Conservation (phyloP, 2,797 vertebrate genomes). For the Falco biarmicus region DNA sequence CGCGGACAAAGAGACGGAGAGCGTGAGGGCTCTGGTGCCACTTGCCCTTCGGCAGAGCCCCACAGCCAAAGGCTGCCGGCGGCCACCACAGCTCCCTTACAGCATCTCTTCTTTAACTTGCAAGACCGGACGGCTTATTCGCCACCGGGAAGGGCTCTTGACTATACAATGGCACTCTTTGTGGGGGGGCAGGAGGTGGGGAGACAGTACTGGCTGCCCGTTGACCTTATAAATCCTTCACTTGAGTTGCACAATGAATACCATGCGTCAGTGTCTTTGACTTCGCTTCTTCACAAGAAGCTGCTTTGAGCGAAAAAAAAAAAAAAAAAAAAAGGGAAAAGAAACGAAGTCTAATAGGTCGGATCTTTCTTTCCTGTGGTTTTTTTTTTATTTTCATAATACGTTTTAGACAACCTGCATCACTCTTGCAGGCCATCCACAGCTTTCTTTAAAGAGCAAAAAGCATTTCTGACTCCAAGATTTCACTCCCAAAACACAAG, state of each 20-base stretch:
- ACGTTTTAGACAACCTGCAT: neutral
- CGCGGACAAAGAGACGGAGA: neutral
- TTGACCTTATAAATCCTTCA: conserved; percentile 26
- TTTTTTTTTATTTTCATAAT: neutral
- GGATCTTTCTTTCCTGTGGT: neutral
- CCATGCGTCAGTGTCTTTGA: neutral
- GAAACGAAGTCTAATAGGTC: neutral
- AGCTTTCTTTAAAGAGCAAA: neutral
- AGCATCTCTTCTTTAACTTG: neutral
- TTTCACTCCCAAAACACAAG: neutral
- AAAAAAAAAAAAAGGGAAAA: neutral
- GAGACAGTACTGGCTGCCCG: neutral
- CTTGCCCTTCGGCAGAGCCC: neutral
- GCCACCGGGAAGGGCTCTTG: neutral
- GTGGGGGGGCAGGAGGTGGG: neutral
- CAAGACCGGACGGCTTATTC: neutral
- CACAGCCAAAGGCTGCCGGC: neutral
- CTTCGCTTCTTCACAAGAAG: neutral
- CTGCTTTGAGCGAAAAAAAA: neutral
- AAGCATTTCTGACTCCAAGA: neutral
- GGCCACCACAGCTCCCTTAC: rapidly evolving
- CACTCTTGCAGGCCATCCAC: neutral
- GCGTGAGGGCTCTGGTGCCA: neutral
- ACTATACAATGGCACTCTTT: conserved; percentile 11
- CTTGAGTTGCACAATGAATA: neutral